Conservation (phyloP, 1,140 invertebrate genomes). For the Trachymyrmex cornetzi region DNA sequence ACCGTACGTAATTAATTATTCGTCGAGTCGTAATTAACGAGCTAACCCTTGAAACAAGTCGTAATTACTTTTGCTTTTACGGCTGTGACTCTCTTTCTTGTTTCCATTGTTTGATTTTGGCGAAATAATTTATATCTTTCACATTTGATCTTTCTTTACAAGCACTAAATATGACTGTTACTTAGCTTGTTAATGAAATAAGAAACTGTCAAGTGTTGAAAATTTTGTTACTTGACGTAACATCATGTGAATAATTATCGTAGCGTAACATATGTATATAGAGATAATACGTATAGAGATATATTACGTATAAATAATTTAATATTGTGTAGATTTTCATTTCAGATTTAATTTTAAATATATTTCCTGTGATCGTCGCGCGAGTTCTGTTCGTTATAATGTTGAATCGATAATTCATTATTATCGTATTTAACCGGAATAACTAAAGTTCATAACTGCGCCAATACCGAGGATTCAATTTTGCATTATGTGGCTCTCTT, state of each 20-base stretch:
- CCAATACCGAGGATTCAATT: slow-evolving; percentile 32
- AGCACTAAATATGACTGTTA: neutral
- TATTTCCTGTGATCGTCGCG: neutral
- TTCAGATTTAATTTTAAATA: slow-evolving; percentile 19
- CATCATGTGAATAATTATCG: neutral
- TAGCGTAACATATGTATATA: too few species aligned
- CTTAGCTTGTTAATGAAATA: neutral
- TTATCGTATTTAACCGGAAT: slow-evolving; percentile 39
- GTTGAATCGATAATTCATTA: slow-evolving; percentile 48
- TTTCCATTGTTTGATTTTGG: slow-evolving; percentile 3
- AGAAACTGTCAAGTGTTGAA: neutral
- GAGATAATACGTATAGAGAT: neutral
- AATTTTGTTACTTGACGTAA: slow-evolving; percentile 2
- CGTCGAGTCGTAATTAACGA: slow-evolving; percentile 45
- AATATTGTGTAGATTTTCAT: neutral
- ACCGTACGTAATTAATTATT: slow-evolving; percentile 59
- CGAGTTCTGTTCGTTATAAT: neutral
- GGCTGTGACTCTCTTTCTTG: neutral
- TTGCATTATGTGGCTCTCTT: slow-evolving; percentile 11
- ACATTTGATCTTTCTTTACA: neutral
- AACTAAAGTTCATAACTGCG: slow-evolving; percentile 43
- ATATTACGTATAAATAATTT: neutral
- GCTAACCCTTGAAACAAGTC: slow-evolving; percentile 15
- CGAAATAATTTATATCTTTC: slow-evolving; percentile 2
- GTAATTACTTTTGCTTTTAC: slow-evolving; percentile 49